These are phyloP conservation scores for Eptesicus fuscus DNA, from an alignment of 2,113 vertebrate species.

Conservation along the genomic window DNA sequence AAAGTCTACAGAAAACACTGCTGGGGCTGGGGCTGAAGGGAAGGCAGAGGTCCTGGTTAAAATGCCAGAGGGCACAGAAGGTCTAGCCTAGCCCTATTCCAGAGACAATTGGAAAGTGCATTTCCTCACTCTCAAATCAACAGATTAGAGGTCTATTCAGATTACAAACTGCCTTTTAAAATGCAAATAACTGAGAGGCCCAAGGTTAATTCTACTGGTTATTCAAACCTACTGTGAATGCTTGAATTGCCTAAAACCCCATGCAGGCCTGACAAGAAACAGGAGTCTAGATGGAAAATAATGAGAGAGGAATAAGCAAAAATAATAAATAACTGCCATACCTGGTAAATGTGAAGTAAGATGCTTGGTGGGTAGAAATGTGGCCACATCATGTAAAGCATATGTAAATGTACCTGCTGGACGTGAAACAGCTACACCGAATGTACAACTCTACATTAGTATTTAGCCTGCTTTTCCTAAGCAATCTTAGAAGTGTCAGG, in stretches of 20 bases:
- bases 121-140: slow-evolving; percentile 15
- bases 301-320: background rate
- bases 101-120: background rate
- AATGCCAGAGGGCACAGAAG: background rate
- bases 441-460: background rate
- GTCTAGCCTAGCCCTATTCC: background rate
- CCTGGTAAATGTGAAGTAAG: background rate
- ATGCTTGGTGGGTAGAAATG: background rate
- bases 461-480: background rate
- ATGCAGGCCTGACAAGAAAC: background rate
- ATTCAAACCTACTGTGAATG: background rate
- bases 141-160: background rate
- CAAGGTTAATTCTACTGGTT: slow-evolving; percentile 10
- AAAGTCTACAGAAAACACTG: accelerated
- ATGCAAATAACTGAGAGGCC: background rate
- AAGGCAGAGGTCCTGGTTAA: background rate
- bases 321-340: background rate
- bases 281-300: background rate
- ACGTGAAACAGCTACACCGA: background rate
- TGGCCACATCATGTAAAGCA: background rate
- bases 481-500: background rate
- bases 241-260: background rate
- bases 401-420: background rate
- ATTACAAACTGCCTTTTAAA: slow-evolving; percentile 20
- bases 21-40: background rate